Base-by-base conservation (phyloP, 2,797 vertebrate species). In the Megaceryle alcyon region DNA sequence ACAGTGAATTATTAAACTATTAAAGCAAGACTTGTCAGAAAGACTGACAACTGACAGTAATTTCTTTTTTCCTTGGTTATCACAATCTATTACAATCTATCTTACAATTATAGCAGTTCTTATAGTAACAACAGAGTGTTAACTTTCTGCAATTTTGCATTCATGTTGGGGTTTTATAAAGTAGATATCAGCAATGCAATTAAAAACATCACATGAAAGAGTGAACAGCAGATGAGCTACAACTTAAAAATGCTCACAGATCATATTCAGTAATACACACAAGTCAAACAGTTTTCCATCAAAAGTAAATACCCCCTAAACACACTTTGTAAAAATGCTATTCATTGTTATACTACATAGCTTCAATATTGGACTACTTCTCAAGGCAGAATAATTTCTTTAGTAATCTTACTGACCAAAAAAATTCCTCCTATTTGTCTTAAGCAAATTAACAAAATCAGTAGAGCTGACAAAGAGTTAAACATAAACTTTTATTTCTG, bases 401-500 rank as follows among this genome's bases (percentile, higher is more conserved):
- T n/a, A 54, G 26, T 48, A 64, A 72, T 39, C 41, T 83, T 33
- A 85, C n/a, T 21, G 59, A 70, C 2, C 25, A 80, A 51, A 64
- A 39, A 8, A 9, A 8, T 80, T 39, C 25, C 15, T 82, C 29
- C 69, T 68, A 41, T 33, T 76, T 82, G 61, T 49, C 63, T 77
- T 65, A 39, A 65, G 37, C 26, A 79, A 46, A 66, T 83, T 54
- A 68, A 87, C 16, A 43, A 64, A 82, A 78, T 51, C 33, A 88
- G 12, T 13, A n/a, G 26, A 77, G 94, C 20, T 77, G 71, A 51
- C 51, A 78, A 93, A 89, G 76, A 95, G 89, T 92, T 97, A 96
- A 93, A 89, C 72, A 88, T 71, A 91, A 94, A 90, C 41, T 85
- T 92, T 96, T 95, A 91, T 88, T 96, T 96, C 71, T 93, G 88